Base-by-base conservation (phyloP, 2,797 vertebrate species). In the Triplophysa yarkandensis region DNA sequence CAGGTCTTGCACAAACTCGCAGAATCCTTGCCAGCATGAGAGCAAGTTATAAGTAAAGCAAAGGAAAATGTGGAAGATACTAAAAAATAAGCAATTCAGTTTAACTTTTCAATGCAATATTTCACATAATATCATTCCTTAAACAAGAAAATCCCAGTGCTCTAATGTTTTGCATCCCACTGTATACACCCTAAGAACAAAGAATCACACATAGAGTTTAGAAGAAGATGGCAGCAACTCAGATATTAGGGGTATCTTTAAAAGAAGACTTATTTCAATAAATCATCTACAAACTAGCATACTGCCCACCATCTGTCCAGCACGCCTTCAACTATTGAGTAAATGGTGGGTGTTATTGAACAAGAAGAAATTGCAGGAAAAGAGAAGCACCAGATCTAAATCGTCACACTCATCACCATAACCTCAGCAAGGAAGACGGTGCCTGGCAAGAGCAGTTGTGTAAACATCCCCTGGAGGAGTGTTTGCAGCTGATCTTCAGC, bases 301-400 rank as follows among this genome's bases (percentile, higher is more conserved):
- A 74, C 44, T 80, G 60, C 68, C 70, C 23, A 32, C 64, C 78
- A 78, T 78, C 76, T 82, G 80, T 74, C 61, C 62, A 68, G 54
- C 67, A 41, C 41, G 62, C 60, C 58, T 64, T 61, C 39, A 17
- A 68, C 66, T 65, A 28, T 6, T 30, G 23, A 71, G 68, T 72
- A 63, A 70, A 71, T 36, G 46, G 36, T 58, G n/a, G 66, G 41
- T 68, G 46, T 43, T 68, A 39, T 19, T 54, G 61, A 32, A 60
- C 36, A 4, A 48, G 27, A 54, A 25, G 11, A 70, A 58, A 50
- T 43, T 4, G 55, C 41, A 41, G 13, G 55, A 43, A 67, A 36
- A 27, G 66, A 52, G 28, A 55, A 48, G 67, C 55, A 65, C 78
- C 78, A 73, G 76, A 80, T 77, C 74, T 79, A 77, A 78, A 80